Evolutionary conservation across 2,113 vertebrate species (phyloP).

Genomic region (Crotophaga sulcirostris): DNA sequence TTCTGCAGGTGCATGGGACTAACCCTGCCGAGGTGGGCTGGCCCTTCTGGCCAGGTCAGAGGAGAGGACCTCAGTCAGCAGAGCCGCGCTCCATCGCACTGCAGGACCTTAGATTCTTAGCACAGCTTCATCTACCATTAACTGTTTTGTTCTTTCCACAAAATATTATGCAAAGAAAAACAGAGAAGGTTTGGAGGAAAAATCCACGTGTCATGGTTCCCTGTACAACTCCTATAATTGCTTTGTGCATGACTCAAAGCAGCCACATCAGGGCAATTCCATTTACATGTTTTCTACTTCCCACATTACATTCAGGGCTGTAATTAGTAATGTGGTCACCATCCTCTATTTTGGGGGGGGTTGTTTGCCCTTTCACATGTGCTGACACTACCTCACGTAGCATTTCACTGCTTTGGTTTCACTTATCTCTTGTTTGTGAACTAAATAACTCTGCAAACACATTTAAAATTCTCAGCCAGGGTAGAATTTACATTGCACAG

Average conservation of each 20-base stretch:
- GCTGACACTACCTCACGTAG: background rate
- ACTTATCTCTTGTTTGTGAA: conserved; percentile 43
- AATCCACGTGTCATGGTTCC: background rate
- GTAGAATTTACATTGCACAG: background rate
- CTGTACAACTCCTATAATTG: background rate
- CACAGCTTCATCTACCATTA: background rate
- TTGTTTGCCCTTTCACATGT: background rate
- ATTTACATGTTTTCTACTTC: conserved; percentile 15
- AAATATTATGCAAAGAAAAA: background rate
- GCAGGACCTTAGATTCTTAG: background rate
- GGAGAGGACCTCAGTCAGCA: background rate
- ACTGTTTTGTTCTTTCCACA: background rate
- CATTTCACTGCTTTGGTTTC: conserved; percentile 7
- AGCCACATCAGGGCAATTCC: background rate
- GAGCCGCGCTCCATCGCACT: background rate
- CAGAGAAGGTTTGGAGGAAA: background rate
- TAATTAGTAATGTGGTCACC: background rate
- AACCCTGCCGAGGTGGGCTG: background rate
- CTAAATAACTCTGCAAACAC: background rate
- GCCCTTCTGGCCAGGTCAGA: fast-evolving
- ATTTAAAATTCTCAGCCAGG: background rate
- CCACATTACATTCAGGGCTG: background rate
- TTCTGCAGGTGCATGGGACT: background rate
- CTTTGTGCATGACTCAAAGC: background rate
- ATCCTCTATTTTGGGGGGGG: background rate